Evolutionary conservation across 2,888 invertebrate genomes (phyloP).

Genomic region (Cryptops parisi): DNA sequence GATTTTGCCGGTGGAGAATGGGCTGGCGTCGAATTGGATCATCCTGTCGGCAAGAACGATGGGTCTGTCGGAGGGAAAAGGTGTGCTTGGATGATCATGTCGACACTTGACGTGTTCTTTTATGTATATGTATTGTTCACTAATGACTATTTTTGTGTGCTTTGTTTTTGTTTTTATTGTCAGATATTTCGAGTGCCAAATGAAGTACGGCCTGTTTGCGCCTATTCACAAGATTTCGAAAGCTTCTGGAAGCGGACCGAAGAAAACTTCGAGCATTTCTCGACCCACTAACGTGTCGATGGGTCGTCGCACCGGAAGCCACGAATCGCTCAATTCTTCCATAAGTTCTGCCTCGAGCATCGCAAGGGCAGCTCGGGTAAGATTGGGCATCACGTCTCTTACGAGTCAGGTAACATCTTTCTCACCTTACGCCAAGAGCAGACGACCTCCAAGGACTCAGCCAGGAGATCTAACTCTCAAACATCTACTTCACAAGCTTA

Average conservation of each 20-base stretch:
- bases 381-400: constrained; percentile 55
- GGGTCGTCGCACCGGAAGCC: constrained; percentile 44
- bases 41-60: constrained; percentile 88
- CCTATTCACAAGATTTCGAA: constrained; percentile 78
- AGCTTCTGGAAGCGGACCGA: constrained; percentile 48
- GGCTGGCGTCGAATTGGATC: constrained; percentile 92
- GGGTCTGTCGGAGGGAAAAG: constrained; percentile 83
- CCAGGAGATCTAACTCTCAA: constrained; percentile 3
- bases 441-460: constrained; percentile 1
- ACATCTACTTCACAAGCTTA: background rate
- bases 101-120: background rate
- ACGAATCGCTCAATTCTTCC: constrained; percentile 78
- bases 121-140: background rate
- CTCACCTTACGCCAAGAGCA: background rate
- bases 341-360: constrained; percentile 44
- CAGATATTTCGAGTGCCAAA: constrained; percentile 88
- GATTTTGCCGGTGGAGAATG: constrained; percentile 87
- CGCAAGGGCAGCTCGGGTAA: constrained; percentile 46
- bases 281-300: constrained; percentile 14
- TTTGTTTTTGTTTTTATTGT: constrained; percentile 24
- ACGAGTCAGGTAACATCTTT: constrained; percentile 12
- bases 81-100: constrained; percentile 37
- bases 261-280: constrained; percentile 38
- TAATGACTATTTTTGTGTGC: background rate
- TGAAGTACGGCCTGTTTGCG: constrained; percentile 84